A percentile compares a stretch with the other conserved stretches of the same genome.
These are phyloP conservation scores for Thysanoteuthis rhombus DNA, from an alignment of 2,888 invertebrate genomes.

Conservation along the genomic window DNA sequence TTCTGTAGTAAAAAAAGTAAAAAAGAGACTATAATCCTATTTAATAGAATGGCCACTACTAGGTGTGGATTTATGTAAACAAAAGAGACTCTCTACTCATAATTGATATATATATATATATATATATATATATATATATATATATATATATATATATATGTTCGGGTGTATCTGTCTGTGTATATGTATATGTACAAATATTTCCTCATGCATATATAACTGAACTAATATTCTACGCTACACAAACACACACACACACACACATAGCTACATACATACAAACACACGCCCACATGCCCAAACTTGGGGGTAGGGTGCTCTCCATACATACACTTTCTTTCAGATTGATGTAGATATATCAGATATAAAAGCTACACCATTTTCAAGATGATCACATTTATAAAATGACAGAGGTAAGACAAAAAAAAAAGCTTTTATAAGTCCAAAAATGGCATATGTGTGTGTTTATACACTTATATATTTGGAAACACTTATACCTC, in stretches of 20 bases:
- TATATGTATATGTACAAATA: neutral
- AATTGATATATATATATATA: neutral
- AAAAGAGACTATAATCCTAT: too few species aligned
- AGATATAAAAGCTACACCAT: neutral
- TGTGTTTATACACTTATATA: neutral
- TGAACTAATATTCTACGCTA: neutral
- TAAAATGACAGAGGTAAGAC: too few species aligned
- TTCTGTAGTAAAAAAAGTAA: too few species aligned
- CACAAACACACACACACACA: neutral
- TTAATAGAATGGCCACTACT: too few species aligned
- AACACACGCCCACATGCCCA: neutral
- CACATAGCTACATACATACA: neutral
- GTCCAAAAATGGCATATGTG: neutral
- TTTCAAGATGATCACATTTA: neutral
- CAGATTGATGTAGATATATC: neutral
- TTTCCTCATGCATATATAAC: neutral
- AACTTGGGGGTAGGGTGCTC: neutral
- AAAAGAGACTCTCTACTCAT: too few species aligned
- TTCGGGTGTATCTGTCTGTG: too few species aligned
- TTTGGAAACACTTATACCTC: neutral
- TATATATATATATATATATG: neutral
- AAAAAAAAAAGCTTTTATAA: too few species aligned
- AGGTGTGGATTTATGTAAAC: too few species aligned
- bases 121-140: neutral
- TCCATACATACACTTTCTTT: neutral